These are phyloP conservation scores for Chromobotia macracanthus DNA, from an alignment of 2,797 vertebrate species.

Conservation along the genomic window DNA sequence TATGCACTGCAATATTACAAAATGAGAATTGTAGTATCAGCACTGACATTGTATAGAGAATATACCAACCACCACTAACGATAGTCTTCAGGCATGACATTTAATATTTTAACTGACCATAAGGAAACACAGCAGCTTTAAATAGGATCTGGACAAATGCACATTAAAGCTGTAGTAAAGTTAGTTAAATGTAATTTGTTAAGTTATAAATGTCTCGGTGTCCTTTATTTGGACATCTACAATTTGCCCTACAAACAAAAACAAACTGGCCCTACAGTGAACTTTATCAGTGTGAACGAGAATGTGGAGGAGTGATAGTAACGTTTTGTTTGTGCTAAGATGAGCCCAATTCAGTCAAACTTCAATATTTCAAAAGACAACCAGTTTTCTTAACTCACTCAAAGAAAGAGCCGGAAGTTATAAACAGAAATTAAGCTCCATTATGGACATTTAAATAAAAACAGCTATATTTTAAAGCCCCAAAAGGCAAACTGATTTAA, in stretches of 20 bases:
- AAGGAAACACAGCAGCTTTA: constrained; percentile 67
- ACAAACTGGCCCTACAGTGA: neutral
- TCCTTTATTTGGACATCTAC: constrained; percentile 43
- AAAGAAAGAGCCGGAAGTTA: neutral
- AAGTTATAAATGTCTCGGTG: constrained; percentile 34
- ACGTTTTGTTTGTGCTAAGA: no score
- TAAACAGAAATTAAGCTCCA: neutral
- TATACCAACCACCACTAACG: neutral
- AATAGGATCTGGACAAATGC: constrained; percentile 64
- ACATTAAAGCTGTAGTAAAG: constrained; percentile 65
- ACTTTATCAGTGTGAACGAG: neutral
- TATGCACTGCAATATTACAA: no score
- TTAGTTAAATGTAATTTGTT: constrained; percentile 63
- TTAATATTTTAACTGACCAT: constrained; percentile 68
- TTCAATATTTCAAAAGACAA: no score
- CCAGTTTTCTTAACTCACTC: no score
- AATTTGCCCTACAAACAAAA: no score
- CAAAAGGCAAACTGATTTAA: constrained; percentile 50
- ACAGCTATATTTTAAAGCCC: constrained; percentile 34
- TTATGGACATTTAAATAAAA: constrained; percentile 4
- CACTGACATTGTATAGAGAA: no score
- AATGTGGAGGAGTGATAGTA: constrained; percentile 25
- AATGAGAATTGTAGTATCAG: no score
- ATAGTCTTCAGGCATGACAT: constrained; percentile 67
- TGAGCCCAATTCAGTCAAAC: no score